phyloP scores from a whole-genome alignment of 2,113 vertebrate genomes.

The Lepisosteus oculatus region DNA sequence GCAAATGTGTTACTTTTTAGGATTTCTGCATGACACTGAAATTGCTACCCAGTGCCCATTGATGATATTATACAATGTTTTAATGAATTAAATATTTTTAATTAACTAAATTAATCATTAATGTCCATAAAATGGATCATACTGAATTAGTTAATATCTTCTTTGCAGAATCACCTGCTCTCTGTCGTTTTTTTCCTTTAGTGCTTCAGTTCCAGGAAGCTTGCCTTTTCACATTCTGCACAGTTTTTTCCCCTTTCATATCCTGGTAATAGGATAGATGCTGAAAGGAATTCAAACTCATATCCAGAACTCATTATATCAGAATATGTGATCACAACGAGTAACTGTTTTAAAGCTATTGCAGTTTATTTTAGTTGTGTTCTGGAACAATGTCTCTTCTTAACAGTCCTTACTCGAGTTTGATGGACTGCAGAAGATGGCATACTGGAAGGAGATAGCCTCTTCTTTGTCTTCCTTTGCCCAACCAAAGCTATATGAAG shows the following conservation, averaged over 20 bases:
- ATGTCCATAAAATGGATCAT: too few relatives aligned
- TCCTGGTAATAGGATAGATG: constrained; percentile 35
- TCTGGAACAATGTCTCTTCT: background rate
- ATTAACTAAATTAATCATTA: too few relatives aligned
- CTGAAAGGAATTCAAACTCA: constrained; percentile 26
- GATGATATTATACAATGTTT: too few relatives aligned
- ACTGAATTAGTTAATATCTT: too few relatives aligned
- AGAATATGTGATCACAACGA: constrained; percentile 39
- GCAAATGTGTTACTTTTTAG: too few relatives aligned
- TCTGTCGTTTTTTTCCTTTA: constrained; percentile 13
- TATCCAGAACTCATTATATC: constrained; percentile 42
- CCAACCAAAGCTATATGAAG: constrained; percentile 62
- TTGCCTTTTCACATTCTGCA: constrained; percentile 24
- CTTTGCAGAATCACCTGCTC: constrained; percentile 12
- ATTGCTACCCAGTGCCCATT: too few relatives aligned
- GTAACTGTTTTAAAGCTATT: constrained; percentile 17
- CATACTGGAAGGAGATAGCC: constrained; percentile 42
- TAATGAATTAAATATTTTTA: too few relatives aligned
- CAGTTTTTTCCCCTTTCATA: constrained; percentile 26
- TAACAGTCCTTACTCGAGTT: background rate
- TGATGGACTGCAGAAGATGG: constrained; percentile 45
- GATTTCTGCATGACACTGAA: too few relatives aligned
- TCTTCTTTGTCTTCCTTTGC: constrained; percentile 35
- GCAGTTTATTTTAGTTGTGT: background rate
- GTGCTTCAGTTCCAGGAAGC: constrained; percentile 2